phyloP scores from a whole-genome alignment of 1,140 invertebrate genomes.

The Ostrea denselamellosa region DNA sequence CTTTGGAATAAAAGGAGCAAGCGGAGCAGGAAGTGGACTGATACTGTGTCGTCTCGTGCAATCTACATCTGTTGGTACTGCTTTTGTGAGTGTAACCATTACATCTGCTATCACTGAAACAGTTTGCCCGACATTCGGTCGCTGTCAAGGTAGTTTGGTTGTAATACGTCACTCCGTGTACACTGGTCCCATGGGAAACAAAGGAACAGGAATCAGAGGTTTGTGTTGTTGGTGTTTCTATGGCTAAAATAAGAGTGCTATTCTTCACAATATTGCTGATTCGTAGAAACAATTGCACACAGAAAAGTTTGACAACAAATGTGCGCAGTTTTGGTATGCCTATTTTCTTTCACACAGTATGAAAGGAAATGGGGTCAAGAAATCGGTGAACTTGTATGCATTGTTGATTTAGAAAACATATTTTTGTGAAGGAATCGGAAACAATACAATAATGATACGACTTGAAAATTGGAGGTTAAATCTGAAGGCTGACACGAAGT shows the following conservation, averaged over 20 bases:
- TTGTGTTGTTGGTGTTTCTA: not conserved
- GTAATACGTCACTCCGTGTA: not conserved
- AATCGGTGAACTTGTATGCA: too few species aligned
- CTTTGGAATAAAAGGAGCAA: not conserved
- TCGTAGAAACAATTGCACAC: too few species aligned
- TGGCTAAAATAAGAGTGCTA: not conserved
- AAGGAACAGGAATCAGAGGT: not conserved
- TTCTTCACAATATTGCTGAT: too few species aligned
- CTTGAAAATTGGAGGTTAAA: too few species aligned
- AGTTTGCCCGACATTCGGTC: not conserved
- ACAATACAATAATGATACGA: too few species aligned
- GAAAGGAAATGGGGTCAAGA: too few species aligned
- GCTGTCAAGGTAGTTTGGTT: not conserved
- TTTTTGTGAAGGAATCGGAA: too few species aligned
- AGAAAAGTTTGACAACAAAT: too few species aligned
- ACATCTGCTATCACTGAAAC: not conserved
- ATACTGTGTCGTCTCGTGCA: not conserved
- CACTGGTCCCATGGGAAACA: not conserved
- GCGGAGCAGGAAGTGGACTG: not conserved
- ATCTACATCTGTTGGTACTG: not conserved
- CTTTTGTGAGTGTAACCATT: not conserved
- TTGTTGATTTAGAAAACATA: too few species aligned
- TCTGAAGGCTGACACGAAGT: too few species aligned
- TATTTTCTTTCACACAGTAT: too few species aligned
- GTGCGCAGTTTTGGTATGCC: too few species aligned